These are phyloP conservation scores for Heliconius aoede DNA, from an alignment of 2,888 invertebrate genomes.

Conservation along the genomic window DNA sequence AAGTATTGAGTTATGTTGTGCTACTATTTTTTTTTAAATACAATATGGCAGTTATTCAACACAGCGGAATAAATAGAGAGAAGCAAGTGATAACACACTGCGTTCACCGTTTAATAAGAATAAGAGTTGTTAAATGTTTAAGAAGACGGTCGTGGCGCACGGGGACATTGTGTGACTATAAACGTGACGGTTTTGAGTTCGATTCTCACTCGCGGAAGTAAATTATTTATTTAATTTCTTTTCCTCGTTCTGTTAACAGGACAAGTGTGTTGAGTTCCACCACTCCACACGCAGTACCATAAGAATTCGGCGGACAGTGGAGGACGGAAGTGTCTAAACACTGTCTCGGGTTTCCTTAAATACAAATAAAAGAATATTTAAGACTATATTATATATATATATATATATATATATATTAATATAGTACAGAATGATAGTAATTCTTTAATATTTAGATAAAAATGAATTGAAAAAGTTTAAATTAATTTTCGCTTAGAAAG, in stretches of 20 bases:
- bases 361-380: no score
- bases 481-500: no score
- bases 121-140: background rate
- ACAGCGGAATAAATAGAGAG: background rate
- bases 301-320: no score
- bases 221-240: background rate
- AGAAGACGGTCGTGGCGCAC: no score
- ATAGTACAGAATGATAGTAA: no score
- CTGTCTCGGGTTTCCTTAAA: no score
- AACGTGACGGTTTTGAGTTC: background rate
- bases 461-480: no score
- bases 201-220: background rate
- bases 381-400: no score
- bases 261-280: background rate
- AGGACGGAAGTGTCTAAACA: no score
- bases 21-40: conserved; percentile 9
- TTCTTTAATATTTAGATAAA: no score
- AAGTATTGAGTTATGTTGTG: conserved; percentile 37
- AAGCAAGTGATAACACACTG: background rate
- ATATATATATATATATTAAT: no score
- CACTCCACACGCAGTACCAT: no score
- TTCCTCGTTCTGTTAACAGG: background rate
- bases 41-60: background rate
- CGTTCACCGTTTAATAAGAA: background rate
- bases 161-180: background rate